Evolutionary conservation across 2,113 vertebrate species (phyloP), one percentile per base, ranked within the genome.

Genomic region (Coptodon bakossiorum): DNA sequence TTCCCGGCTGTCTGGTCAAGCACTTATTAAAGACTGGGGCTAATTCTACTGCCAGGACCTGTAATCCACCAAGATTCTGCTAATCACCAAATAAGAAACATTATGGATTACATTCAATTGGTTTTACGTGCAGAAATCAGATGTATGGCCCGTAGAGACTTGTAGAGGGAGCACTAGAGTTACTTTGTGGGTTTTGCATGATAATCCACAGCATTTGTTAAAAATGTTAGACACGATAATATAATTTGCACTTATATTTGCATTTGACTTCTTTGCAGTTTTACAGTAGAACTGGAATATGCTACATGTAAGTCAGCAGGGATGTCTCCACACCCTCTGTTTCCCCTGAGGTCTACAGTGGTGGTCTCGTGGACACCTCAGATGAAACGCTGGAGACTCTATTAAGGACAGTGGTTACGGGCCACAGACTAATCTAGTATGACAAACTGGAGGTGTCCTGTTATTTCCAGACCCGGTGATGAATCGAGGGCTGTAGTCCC

Each of bases 371-470:
- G 93, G 95, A 95, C 89, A 95, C 89, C 92, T 94, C 88, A 82
- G 90, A 94, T 91, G 86, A 94, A 95, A 86, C 82, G 50, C 91
- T 94, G 94, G 95, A 94, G 91, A 95, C 95, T 96, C 94, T 95
- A 95, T 96, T 97, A 95, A 95, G 95, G 94, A 90, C 92, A 92
- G 94, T 95, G 95, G 95, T 97, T 96, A 96, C 90, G 91, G 94
- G 94, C 95, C 96, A 94, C 94, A 96, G 95, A 95, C 95, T 96
- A 96, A 96, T 96, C 94, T 93, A 90, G 76, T 95, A 96, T 96
- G 96, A 96, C 96, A 96, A 96, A 96, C 95, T 96, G 95, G 94
- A 96, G 95, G 95, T 96, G 96, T 96, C 95, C 94, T 93, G 93
- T 95, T 96, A 95, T 96, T 95, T 96, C 95, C 95, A 95, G 94